Percentiles rank a stretch among this genome's conserved stretches.
phyloP scores from a whole-genome alignment of 2,888 invertebrate genomes.

The Sminthurinus aureus region DNA sequence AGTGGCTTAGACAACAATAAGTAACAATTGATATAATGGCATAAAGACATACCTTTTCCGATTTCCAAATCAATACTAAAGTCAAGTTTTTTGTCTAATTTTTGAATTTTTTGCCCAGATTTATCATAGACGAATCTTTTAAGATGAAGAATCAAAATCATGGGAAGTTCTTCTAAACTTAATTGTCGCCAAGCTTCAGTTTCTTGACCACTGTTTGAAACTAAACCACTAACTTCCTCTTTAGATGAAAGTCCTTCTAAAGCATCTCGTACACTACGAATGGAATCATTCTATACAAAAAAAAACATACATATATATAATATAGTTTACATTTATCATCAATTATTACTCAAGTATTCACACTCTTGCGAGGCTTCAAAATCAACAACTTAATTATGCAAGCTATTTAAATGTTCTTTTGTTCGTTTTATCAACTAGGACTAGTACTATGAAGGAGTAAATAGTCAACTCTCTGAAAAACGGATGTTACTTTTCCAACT shows the following conservation, averaged over 20 bases:
- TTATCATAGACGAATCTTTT: conserved; percentile 88
- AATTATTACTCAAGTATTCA: neutral
- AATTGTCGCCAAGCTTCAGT: conserved; percentile 91
- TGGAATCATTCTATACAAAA: conserved; percentile 63
- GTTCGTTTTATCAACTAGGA: conserved; percentile 52
- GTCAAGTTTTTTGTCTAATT: conserved; percentile 89
- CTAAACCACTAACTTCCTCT: conserved; percentile 86
- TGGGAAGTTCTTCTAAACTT: conserved; percentile 86
- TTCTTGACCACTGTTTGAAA: conserved; percentile 80
- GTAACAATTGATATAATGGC: too few species aligned
- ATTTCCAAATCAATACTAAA: conserved; percentile 90
- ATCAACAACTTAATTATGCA: neutral
- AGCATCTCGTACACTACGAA: conserved; percentile 79
- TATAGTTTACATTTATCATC: neutral
- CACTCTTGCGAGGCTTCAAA: neutral
- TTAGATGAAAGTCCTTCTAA: conserved; percentile 84
- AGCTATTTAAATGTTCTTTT: too few species aligned
- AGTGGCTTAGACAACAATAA: too few species aligned
- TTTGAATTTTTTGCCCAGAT: conserved; percentile 85
- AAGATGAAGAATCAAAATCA: conserved; percentile 87
- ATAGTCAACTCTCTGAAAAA: conserved; percentile 53
- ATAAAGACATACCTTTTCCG: conserved; percentile 68
- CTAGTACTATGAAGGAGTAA: conserved; percentile 29
- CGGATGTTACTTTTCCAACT: conserved; percentile 55
- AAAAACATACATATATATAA: neutral